phyloP scores from a whole-genome alignment of 37 sponge, comb jelly and placozoan genomes.

The Amphimedon queenslandica region DNA sequence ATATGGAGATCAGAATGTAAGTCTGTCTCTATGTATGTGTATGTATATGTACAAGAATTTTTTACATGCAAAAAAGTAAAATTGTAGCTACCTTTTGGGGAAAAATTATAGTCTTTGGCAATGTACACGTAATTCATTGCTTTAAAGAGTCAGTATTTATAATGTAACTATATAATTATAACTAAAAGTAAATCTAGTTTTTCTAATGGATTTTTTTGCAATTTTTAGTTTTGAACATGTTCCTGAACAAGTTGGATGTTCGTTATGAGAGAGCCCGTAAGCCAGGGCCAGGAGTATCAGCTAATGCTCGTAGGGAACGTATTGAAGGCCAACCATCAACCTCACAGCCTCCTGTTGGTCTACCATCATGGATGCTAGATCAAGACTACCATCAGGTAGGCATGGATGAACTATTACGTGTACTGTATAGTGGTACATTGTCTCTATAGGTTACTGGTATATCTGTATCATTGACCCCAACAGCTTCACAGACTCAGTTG shows the following conservation, averaged over 20 bases:
- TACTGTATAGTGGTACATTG: too few species aligned
- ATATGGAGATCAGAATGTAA: slow-evolving; percentile 81
- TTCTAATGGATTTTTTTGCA: not conserved
- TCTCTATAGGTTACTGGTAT: not conserved
- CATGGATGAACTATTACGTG: too few species aligned
- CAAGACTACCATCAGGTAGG: slow-evolving; percentile 32
- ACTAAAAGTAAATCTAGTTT: not conserved
- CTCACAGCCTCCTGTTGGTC: slow-evolving; percentile 44
- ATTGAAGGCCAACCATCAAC: slow-evolving; percentile 53
- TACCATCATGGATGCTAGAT: slow-evolving; percentile 74
- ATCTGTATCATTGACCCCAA: not conserved
- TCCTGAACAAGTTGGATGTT: slow-evolving; percentile 58
- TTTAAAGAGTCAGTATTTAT: too few species aligned
- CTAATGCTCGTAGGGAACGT: slow-evolving; percentile 54
- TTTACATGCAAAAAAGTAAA: too few species aligned
- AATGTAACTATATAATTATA: slow-evolving; percentile 3
- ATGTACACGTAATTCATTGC: too few species aligned
- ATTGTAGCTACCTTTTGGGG: too few species aligned
- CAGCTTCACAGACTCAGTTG: not conserved
- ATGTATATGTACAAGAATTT: too few species aligned
- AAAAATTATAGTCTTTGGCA: too few species aligned
- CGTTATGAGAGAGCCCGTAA: slow-evolving; percentile 62
- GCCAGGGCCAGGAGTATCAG: slow-evolving; percentile 42
- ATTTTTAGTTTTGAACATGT: slow-evolving; percentile 69
- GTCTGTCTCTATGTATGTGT: not conserved